Evolutionary conservation across 2,113 vertebrate species (phyloP).

Genomic region (Sialia sialis): DNA sequence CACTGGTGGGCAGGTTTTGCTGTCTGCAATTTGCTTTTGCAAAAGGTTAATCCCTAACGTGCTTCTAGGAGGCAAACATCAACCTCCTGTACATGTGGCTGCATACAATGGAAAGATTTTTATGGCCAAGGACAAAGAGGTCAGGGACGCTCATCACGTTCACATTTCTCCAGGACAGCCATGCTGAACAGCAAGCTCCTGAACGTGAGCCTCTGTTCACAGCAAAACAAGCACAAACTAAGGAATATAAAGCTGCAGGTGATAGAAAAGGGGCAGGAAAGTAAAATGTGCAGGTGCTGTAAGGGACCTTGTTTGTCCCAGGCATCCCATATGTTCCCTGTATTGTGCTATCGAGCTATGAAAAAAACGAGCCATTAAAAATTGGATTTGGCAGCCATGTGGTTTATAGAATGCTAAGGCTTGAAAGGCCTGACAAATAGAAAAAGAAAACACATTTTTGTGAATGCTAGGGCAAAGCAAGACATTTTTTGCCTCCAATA

Average conservation of each 20-base stretch:
- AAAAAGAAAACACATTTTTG: neutral
- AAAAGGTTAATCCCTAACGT: neutral
- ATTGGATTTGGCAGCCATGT: neutral
- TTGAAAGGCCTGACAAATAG: neutral
- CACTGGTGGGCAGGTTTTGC: neutral
- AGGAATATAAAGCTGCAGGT: neutral
- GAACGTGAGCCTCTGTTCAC: neutral
- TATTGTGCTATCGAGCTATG: neutral
- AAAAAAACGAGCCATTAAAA: neutral
- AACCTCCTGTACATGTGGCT: neutral
- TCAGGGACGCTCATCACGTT: neutral
- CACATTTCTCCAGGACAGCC: neutral
- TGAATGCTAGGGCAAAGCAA: neutral
- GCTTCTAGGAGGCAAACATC: neutral
- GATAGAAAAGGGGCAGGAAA: neutral
- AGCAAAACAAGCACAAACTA: neutral
- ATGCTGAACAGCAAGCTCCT: neutral
- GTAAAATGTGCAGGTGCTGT: neutral
- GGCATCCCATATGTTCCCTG: rapidly evolving
- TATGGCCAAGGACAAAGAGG: neutral
- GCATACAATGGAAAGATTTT: neutral
- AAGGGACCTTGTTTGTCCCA: rapidly evolving
- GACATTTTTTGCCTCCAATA: neutral
- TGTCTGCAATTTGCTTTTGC: neutral
- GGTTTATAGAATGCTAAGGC: neutral